These are phyloP conservation scores for Drosophila meridiana DNA, from an alignment of 2,888 invertebrate species.

Conservation along the genomic window DNA sequence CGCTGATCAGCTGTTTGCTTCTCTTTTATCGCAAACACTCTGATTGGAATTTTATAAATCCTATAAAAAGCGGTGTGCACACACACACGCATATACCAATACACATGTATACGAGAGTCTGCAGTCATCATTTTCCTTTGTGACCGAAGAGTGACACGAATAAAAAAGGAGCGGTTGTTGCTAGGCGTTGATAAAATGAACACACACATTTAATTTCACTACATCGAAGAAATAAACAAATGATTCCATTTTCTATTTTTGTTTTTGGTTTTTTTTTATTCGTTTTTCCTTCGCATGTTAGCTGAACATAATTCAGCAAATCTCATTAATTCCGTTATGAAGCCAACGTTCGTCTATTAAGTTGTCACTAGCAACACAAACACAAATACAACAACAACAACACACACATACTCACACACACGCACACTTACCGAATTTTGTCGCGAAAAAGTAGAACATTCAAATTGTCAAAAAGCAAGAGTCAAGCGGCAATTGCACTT, in stretches of 20 bases:
- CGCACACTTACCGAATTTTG: conserved; percentile 13
- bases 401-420: conserved; percentile 13
- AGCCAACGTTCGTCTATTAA: conserved; percentile 44
- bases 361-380: conserved; percentile 48
- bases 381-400: conserved; percentile 21
- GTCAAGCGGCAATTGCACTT: conserved; percentile 71
- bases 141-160: conserved; percentile 38
- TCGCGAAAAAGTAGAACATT: conserved; percentile 65
- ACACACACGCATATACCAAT: neutral
- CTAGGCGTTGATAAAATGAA: conserved; percentile 38
- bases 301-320: conserved; percentile 45
- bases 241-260: conserved; percentile 13
- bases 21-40: conserved; percentile 14
- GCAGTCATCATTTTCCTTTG: conserved; percentile 32
- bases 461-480: conserved; percentile 69
- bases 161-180: conserved; percentile 50
- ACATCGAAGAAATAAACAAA: conserved; percentile 14
- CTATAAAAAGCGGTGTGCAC: conserved; percentile 6
- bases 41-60: conserved; percentile 33
- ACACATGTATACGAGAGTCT: neutral
- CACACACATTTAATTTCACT: conserved; percentile 11
- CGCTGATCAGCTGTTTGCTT: conserved; percentile 57
- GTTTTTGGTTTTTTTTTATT: neutral
- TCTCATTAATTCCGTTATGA: conserved; percentile 49
- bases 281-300: conserved; percentile 42